Base-by-base conservation (phyloP, 2,888 invertebrate genomes). In the Camptogramma bilineatum region DNA sequence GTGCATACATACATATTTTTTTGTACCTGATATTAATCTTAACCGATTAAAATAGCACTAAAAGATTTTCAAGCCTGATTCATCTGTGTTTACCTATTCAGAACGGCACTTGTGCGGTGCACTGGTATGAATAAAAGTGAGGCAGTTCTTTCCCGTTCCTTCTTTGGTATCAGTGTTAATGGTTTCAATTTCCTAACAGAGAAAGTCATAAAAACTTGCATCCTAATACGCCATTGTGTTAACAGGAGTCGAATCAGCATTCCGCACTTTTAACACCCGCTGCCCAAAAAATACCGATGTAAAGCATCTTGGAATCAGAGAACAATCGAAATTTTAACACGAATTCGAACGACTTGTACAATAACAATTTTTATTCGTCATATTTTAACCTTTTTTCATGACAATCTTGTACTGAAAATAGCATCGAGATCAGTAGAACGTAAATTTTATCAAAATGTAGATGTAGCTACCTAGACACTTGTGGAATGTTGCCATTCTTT, bases 251-350 rank as follows among this genome's bases (percentile, higher is more conserved):
- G 76, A 72, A 75, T 80, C 78, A 79, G 77, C 77, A 90, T 90
- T 85, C 87, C 76, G 65, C 70, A 75, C 85, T 83, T 85, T 87
- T 85, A 81, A 83, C 85, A 84, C 82, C 76, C 70, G 73, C 68
- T 73, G 56, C 72, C 78, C 79, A 85, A 87, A 87, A 85, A 84
- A 77, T 75, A 57, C 66, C 72, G 73, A 75, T 78, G 73, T 73
- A 75, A 76, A 76, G 72, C 68, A 78, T 83, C 82, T 80, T 78
- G 74, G 80, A 74, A 76, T 79, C 80, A 77, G 86, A 88, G 86
- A 87, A 89, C 88, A 89, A 90, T 90, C 89, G 88, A 85, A 88
- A 85, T 85, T 84, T 84, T 83, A 85, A 85, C 84, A 86, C 78
- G 69, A 61, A 56, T 64, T 60, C 55, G 53, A 72, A 68, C 54